phyloP scores from a whole-genome alignment of 2,888 invertebrate species.

The Apoda limacodes region DNA sequence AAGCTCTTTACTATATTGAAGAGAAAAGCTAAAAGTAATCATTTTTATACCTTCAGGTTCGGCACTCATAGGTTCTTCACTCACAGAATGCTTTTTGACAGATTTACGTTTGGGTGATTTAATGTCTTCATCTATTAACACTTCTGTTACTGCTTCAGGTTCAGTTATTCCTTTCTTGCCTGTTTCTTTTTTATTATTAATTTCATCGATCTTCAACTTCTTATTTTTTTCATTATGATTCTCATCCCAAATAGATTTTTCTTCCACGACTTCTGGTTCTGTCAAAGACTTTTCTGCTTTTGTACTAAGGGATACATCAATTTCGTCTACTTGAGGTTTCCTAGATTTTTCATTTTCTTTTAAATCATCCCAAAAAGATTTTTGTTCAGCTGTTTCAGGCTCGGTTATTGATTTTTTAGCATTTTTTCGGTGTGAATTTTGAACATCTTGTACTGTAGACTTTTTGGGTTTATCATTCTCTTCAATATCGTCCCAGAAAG shows the following conservation, averaged over 20 bases:
- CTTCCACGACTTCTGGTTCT: conserved; percentile 39
- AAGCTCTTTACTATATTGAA: conserved; percentile 55
- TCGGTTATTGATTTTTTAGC: conserved; percentile 31
- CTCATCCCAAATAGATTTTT: conserved; percentile 53
- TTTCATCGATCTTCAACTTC: conserved; percentile 29
- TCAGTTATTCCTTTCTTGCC: conserved; percentile 40
- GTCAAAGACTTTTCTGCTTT: conserved; percentile 33
- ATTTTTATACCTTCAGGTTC: conserved; percentile 60
- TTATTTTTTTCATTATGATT: conserved; percentile 39
- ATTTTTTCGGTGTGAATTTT: conserved; percentile 21
- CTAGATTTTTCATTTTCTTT: conserved; percentile 21
- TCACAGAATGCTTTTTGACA: conserved; percentile 46
- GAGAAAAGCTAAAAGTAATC: conserved; percentile 49
- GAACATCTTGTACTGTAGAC: conserved; percentile 20
- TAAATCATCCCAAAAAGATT: conserved; percentile 39
- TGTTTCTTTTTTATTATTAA: conserved; percentile 33
- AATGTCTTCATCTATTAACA: conserved; percentile 40
- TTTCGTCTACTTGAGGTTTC: conserved; percentile 26
- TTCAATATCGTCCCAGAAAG: conserved; percentile 35
- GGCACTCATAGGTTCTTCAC: conserved; percentile 60
- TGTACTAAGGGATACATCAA: conserved; percentile 23
- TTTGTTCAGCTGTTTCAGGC: conserved; percentile 26
- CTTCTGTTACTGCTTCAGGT: conserved; percentile 48
- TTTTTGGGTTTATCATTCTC: conserved; percentile 31
- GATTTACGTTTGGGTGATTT: conserved; percentile 54